These are phyloP conservation scores for Mythimna pallens DNA, from an alignment of 2,888 invertebrate genomes.

Conservation along the genomic window DNA sequence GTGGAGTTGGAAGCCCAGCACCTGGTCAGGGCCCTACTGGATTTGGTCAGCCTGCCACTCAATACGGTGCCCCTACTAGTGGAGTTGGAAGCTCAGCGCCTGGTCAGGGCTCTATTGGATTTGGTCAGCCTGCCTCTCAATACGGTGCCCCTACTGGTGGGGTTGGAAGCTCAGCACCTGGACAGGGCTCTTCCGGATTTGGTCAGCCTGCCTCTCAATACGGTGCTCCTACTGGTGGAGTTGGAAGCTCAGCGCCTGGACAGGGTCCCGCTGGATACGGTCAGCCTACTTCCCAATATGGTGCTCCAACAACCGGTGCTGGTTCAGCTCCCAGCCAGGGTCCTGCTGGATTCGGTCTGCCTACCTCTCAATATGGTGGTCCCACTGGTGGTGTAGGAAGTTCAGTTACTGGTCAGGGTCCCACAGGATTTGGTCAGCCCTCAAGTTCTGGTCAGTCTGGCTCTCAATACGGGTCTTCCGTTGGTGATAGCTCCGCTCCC, in stretches of 20 bases:
- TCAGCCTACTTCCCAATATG: constrained; percentile 53
- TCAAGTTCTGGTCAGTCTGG: constrained; percentile 21
- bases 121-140: constrained; percentile 54
- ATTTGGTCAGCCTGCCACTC: constrained; percentile 55
- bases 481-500: constrained; percentile 39
- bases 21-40: constrained; percentile 24
- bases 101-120: constrained; percentile 41
- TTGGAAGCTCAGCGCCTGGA: constrained; percentile 41
- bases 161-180: constrained; percentile 44
- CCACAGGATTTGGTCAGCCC: constrained; percentile 36
- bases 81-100: constrained; percentile 41
- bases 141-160: constrained; percentile 51
- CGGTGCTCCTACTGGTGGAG: constrained; percentile 45
- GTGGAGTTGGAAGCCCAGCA: constrained; percentile 12
- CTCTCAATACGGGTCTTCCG: constrained; percentile 58
- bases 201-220: constrained; percentile 59
- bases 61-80: constrained; percentile 51
- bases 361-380: constrained; percentile 60
- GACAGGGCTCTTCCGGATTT: constrained; percentile 38
- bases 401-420: constrained; percentile 35
- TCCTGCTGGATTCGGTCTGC: constrained; percentile 41
- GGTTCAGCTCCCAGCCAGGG: constrained; percentile 1
- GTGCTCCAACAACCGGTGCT: constrained; percentile 24
- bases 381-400: constrained; percentile 49
- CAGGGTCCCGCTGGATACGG: constrained; percentile 38